Base-by-base conservation (phyloP, 2,888 invertebrate species). In the Pyralis farinalis region DNA sequence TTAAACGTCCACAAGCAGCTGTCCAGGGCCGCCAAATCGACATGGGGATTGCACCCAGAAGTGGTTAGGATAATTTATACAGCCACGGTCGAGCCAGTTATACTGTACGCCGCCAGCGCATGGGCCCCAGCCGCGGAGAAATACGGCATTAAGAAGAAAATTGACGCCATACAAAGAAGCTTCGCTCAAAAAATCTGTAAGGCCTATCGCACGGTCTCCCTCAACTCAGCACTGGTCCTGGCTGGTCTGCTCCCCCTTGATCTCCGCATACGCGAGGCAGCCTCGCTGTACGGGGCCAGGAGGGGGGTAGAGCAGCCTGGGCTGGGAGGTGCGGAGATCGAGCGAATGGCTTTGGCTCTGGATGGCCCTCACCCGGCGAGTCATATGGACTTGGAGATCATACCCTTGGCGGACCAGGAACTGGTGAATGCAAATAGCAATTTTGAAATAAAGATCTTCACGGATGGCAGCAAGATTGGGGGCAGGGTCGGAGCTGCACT, bases 311-410 rank as follows among this genome's bases (percentile, higher is more conserved):
- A 40, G 7, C 39, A 1, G 38, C 12, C 7, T 7, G 37, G 7
- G 9, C n/a, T 50, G 6, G 45, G 37, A 3, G 55, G 43, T 1
- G 9, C 44, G 7, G 43, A 49, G 30, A 12, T 54, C 0, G 60
- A 58, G 20, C 11, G 12, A n/a, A 12, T 16, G 28, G 31, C n/a
- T n/a, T n/a, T 10, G 1, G 7, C 31, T 6, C 9, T n/a, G 3
- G 40, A 44, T 1, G 11, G 7, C 0, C 39, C 42, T 0, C 53
- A 53, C 11, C 53, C 55, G 0, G 40, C 51, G 0, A n/a, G 28
- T 4, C 16, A 30, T 7, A 11, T 30, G 6, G 6, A 4, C 3
- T 12, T 43, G 1, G 25, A 34, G n/a, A 34, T 44, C 37, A 25
- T 1, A 7, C 7, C 31, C 29, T 36, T 43, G 36, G 41, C 9